Evolutionary conservation across 2,888 invertebrate species (phyloP), one percentile per base, ranked within the genome.

Genomic region (Drepanosiphum platanoidis): DNA sequence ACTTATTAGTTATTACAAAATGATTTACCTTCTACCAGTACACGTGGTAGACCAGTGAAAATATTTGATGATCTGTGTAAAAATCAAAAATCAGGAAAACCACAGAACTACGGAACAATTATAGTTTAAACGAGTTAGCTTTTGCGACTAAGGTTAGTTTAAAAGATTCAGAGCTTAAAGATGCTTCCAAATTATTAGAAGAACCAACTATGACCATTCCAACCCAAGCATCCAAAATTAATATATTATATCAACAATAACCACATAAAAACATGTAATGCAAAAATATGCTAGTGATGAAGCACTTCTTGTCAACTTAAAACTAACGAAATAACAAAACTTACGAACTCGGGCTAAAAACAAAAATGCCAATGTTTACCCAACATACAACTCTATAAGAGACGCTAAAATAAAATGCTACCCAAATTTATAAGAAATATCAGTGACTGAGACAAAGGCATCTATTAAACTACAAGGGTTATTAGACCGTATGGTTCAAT

Each of bases 361-460:
- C 61, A 75, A 58, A 61, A 61, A 61, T 58, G 58, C 34, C 32
- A 61, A 77, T 61, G 58, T 77, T 61, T 77, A 61, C 36, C 58
- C 77, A 77, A 77, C 34, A 13, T 77, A 77, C 27, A 77, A 58
- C n/a, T 61, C n/a, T 61, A n/a, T 58, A 27, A 61, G 34, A 77
- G 34, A 77, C 3, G 58, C 32, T 36, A 77, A 77, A 77, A 77
- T 36, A 32, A 22, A 77, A 27, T 77, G 58, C 15, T 58, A 77
- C 36, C 58, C 32, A 61, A 58, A 77, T 58, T 71, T 71, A 71
- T n/a, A n/a, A 71, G 34, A 32, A 42, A 42, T 72, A 72, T 42
- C n/a, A 39, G 39, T 71, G n/a, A 71, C 71, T 71, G 71, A 71
- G 39, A 71, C 71, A 71, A 39, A 36, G 22, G 71, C 71, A 42